A percentile compares a stretch with the other conserved stretches of the same genome.
These are phyloP conservation scores for Caenorhabditis inopinata DNA, from an alignment of 1,140 invertebrate species.

Conservation along the genomic window DNA sequence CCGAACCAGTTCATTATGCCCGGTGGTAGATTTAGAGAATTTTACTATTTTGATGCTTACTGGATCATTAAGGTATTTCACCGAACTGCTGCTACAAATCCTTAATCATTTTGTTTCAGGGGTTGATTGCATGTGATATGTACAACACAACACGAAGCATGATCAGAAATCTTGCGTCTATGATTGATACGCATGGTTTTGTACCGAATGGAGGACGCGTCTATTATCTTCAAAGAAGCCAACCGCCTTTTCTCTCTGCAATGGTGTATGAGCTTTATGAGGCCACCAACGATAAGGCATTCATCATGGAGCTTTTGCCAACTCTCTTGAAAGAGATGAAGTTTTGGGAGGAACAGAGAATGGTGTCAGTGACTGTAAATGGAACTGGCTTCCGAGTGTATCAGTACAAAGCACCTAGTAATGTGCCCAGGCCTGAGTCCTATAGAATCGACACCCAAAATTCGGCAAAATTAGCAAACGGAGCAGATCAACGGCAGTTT, in stretches of 20 bases:
- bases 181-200: conserved; percentile 71
- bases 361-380: conserved; percentile 58
- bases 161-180: conserved; percentile 69
- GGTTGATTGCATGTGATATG: conserved; percentile 65
- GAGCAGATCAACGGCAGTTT: neutral
- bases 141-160: conserved; percentile 77
- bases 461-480: conserved; percentile 6
- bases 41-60: conserved; percentile 93
- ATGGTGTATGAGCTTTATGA: conserved; percentile 82
- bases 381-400: conserved; percentile 27
- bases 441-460: neutral
- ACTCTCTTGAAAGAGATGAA: conserved; percentile 64
- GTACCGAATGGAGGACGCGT: conserved; percentile 86
- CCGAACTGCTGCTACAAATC: too few relatives aligned
- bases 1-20: conserved; percentile 85
- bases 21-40: conserved; percentile 80
- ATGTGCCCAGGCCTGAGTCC: conserved; percentile 29
- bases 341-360: conserved; percentile 71
- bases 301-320: conserved; percentile 68
- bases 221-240: conserved; percentile 81
- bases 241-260: conserved; percentile 80
- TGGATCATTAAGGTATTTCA: conserved; percentile 83
- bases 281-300: conserved; percentile 74
- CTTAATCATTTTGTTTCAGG: too few relatives aligned
- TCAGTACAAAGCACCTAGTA: conserved; percentile 72